phyloP scores from a whole-genome alignment of 2,797 vertebrate genomes.

The Danio tinwini region DNA sequence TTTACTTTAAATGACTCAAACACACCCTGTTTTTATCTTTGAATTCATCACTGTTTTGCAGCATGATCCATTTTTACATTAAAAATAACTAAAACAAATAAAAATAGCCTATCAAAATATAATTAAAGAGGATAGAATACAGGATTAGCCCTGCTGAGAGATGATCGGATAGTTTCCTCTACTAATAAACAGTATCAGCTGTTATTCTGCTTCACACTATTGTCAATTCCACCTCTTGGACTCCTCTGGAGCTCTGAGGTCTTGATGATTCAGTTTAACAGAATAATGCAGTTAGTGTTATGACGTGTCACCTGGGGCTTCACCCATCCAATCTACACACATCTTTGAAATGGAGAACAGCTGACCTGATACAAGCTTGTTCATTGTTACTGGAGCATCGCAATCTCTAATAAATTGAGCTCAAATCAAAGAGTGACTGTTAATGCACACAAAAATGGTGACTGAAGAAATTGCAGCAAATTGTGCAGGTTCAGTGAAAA shows the following conservation, averaged over 20 bases:
- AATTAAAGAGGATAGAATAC: not conserved
- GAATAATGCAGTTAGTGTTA: slow-evolving; percentile 37
- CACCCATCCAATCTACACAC: slow-evolving; percentile 12
- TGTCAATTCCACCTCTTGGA: slow-evolving; percentile 24
- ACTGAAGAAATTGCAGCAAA: slow-evolving; percentile 26
- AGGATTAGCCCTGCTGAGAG: not conserved
- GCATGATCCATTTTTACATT: too few species aligned
- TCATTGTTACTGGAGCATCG: not conserved
- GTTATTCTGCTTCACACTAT: slow-evolving; percentile 20
- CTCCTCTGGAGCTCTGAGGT: slow-evolving; percentile 22
- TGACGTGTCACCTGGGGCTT: slow-evolving; percentile 25
- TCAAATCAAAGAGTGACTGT: slow-evolving; percentile 25
- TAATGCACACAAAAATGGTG: slow-evolving; percentile 5
- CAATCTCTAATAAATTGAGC: slow-evolving; percentile 10
- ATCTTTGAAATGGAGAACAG: not conserved
- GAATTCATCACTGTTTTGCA: too few species aligned
- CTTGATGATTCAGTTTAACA: slow-evolving; percentile 44
- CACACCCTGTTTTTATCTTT: too few species aligned
- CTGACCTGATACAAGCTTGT: not conserved
- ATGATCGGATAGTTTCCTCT: not conserved
- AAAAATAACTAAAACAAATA: too few species aligned
- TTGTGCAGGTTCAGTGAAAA: not conserved
- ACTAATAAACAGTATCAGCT: slow-evolving; percentile 6
- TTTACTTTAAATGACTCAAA: too few species aligned
- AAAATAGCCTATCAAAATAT: too few species aligned